A percentile compares a stretch with the other conserved stretches of the same genome.
phyloP scores from a whole-genome alignment of 2,113 vertebrate genomes.

The Neodon shergylaensis region DNA sequence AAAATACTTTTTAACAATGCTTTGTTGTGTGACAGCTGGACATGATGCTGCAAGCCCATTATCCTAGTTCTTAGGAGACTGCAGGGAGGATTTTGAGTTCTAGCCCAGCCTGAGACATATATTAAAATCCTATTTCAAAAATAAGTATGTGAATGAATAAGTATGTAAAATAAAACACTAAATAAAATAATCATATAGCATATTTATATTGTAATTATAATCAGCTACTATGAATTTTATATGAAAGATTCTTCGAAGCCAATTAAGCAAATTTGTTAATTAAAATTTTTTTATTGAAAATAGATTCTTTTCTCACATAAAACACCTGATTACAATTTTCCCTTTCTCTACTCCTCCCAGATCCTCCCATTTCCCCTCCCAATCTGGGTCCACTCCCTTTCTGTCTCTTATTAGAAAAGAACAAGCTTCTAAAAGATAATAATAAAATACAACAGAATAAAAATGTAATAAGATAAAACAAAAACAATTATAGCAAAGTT shows the following conservation, averaged over 20 bases:
- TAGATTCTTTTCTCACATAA: too few species aligned
- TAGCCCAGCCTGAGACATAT: not conserved
- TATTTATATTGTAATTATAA: not conserved
- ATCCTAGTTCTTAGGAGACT: too few species aligned
- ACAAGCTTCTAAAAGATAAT: too few species aligned
- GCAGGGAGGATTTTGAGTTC: not conserved
- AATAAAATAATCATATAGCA: not conserved
- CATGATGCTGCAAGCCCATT: too few species aligned
- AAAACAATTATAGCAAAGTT: not conserved
- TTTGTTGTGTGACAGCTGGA: not conserved
- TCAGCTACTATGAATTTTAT: not conserved
- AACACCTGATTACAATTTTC: too few species aligned
- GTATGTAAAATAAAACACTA: not conserved
- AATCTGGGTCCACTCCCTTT: too few species aligned
- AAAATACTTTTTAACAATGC: not conserved
- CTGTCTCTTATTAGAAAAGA: too few species aligned
- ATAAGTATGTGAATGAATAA: too few species aligned
- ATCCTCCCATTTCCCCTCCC: too few species aligned
- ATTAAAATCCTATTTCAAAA: not conserved
- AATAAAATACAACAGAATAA: too few species aligned
- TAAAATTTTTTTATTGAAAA: not conserved
- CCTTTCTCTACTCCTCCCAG: too few species aligned
- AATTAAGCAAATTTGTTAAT: constrained; percentile 28
- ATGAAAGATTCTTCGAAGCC: not conserved
- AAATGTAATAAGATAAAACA: not conserved